phyloP scores from a whole-genome alignment of 1,140 invertebrate species.

The Dryas iulia region DNA sequence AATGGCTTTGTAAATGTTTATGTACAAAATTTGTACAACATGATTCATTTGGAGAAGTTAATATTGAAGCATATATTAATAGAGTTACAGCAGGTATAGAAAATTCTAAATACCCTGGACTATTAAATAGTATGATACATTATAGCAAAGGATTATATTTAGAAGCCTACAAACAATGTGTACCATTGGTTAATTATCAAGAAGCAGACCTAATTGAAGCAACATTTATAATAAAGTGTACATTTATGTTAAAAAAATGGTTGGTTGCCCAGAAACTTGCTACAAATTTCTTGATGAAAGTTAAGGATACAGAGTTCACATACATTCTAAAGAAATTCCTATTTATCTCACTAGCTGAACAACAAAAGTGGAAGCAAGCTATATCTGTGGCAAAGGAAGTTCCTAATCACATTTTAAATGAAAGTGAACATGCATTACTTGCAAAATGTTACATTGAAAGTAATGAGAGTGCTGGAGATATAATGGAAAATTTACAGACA shows the following conservation, averaged over 20 bases:
- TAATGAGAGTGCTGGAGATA: conserved; percentile 47
- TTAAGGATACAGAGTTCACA: conserved; percentile 49
- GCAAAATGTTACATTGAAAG: conserved; percentile 68
- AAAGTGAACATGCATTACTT: conserved; percentile 49
- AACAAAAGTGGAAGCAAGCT: conserved; percentile 79
- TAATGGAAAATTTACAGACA: conserved; percentile 49
- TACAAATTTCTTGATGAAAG: conserved; percentile 66
- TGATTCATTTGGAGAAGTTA: conserved; percentile 54
- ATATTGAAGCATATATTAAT: conserved; percentile 55
- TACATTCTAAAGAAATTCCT: conserved; percentile 53
- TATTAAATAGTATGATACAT: conserved; percentile 82
- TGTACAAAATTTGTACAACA: conserved; percentile 55
- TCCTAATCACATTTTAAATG: conserved; percentile 42
- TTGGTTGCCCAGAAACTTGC: conserved; percentile 80
- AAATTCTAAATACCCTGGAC: conserved; percentile 81
- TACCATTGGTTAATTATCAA: conserved; percentile 64
- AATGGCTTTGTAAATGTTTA: conserved; percentile 60
- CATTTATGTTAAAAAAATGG: conserved; percentile 81
- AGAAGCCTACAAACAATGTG: conserved; percentile 76
- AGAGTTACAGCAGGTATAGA: conserved; percentile 76
- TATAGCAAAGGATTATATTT: conserved; percentile 79
- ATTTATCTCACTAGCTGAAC: conserved; percentile 64
- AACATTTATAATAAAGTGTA: conserved; percentile 76
- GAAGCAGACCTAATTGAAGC: conserved; percentile 59
- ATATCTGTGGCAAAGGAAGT: conserved; percentile 48